Evolutionary conservation across 2,888 invertebrate genomes (phyloP), one percentile per base, ranked within the genome.

Genomic region (Punctoribates punctum): DNA sequence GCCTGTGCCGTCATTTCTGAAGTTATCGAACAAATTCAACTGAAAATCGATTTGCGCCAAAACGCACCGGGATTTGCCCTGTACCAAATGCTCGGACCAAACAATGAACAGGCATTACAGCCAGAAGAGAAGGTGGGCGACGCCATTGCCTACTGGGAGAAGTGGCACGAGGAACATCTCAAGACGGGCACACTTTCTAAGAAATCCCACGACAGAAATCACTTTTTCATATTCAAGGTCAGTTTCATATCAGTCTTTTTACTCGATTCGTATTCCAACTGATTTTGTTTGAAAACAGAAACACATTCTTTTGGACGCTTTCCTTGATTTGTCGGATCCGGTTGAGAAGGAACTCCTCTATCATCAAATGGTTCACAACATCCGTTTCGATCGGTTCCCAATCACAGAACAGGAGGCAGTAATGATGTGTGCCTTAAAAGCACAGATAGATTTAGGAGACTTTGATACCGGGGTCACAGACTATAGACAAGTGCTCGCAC

Each of bases 71-170:
- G 95, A 20, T 96, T 95, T 84, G 93, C 95, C 0, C 88, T 96
- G 78, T 96, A 95, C 85, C 96, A 96, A 84, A 92, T 94, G 65
- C 88, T 94, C 80, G 94, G 93, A 2, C 62, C 17, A 13, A 90
- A 81, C 29, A 83, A 83, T 82, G 96, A 96, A 84, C 87, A 96
- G 74, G 92, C 93, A 81, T 86, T 96, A 80, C 87, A 90, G 70
- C 81, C 81, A 20, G 91, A 91, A 82, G 96, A 96, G 84, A 93
- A 95, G 81, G 90, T 94, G 17, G 92, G 94, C 0, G 96, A 96
- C 84, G 94, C 95, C 27, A 91, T 96, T 88, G 94, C 95, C 6
- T 91, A 94, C 82, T 96, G 96, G 96, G 96, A 96, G 85, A 88
- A 92, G 80, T 81, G 83, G 78, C 80, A 81, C 70, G 77, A 80